Evolutionary conservation across 1,140 invertebrate genomes (phyloP).

Genomic region (Macrosteles quadrilineatus): DNA sequence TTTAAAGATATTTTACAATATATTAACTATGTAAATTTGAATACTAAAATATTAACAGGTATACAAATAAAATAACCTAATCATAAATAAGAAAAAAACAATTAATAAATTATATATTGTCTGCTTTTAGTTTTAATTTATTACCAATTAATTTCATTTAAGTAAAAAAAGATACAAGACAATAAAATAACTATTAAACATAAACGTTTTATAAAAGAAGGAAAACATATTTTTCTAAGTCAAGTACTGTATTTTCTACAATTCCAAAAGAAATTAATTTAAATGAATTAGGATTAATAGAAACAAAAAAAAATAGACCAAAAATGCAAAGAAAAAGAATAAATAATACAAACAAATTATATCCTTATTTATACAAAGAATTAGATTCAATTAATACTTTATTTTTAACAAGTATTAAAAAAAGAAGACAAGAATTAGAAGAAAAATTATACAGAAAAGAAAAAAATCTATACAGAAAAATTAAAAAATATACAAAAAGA

Average conservation of each 20-base stretch:
- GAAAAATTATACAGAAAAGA: not conserved
- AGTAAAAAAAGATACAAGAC: conserved; percentile 19
- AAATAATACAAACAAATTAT: conserved; percentile 12
- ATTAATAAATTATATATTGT: conserved; percentile 28
- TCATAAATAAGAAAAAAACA: conserved; percentile 22
- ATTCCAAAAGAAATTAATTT: conserved; percentile 14
- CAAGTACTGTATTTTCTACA: conserved; percentile 27
- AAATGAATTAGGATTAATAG: conserved; percentile 21
- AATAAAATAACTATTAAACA: conserved; percentile 11
- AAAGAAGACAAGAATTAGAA: not conserved
- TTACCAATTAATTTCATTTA: conserved; percentile 30
- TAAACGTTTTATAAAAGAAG: conserved; percentile 19
- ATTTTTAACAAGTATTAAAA: conserved; percentile 5
- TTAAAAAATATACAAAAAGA: conserved; percentile 4
- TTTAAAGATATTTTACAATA: conserved; percentile 30
- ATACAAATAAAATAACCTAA: conserved; percentile 24
- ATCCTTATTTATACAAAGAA: not conserved
- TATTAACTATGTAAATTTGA: conserved; percentile 26
- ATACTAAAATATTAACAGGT: conserved; percentile 26
- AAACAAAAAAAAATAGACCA: conserved; percentile 18
- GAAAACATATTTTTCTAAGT: conserved; percentile 31
- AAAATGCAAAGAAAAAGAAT: conserved; percentile 8
- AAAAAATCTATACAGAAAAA: conserved; percentile 11
- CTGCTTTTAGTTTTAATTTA: conserved; percentile 31
- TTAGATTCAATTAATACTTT: not conserved